Evolutionary conservation across 2,888 invertebrate genomes (phyloP), one percentile per base, ranked within the genome.

Genomic region (Crematogaster levior): DNA sequence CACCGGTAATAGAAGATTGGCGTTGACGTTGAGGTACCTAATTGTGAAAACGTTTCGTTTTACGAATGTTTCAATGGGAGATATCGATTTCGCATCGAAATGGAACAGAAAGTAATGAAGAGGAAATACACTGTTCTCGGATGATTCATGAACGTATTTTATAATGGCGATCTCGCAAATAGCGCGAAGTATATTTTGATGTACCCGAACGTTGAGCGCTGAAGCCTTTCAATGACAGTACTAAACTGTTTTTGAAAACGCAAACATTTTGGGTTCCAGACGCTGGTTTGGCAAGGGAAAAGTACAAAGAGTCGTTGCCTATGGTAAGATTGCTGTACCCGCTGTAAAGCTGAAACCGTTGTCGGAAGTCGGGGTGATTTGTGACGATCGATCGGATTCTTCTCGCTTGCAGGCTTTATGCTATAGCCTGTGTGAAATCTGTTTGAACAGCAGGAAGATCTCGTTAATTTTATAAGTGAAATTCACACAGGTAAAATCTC

Each of bases 301-400:
- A 12, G 43, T 53, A 77, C 51, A 77, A 43, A 77, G 65, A 21
- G 21, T 18, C 15, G 21, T 75, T 27, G 40, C 65, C 75, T 3
- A 12, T 43, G 51, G n/a, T 53, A 37, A 40, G 30, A 18, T 18
- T 21, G n/a, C n/a, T 27, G 51, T 74, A 15, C n/a, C n/a, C n/a
- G n/a, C 10, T 7, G 46, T 21, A 24, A 18, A 73, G 60, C n/a
- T n/a, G n/a, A n/a, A n/a, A n/a, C n/a, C 37, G 12, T 63, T 51
- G 5, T 27, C 21, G 10, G 12, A 37, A 56, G 43, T 1, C 4
- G 30, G 34, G 24, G 43, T 56, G 12, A 68, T 40, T 53, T 12
- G 46, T 27, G 24, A 60, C 46, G 15, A 24, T 10, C 21, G 66
- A 77, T 75, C 21, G 27, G 30, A 30, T 18, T 56, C 18, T 43